Conservation (phyloP, 2,888 invertebrate species). For the Anagyrus pseudococci region DNA sequence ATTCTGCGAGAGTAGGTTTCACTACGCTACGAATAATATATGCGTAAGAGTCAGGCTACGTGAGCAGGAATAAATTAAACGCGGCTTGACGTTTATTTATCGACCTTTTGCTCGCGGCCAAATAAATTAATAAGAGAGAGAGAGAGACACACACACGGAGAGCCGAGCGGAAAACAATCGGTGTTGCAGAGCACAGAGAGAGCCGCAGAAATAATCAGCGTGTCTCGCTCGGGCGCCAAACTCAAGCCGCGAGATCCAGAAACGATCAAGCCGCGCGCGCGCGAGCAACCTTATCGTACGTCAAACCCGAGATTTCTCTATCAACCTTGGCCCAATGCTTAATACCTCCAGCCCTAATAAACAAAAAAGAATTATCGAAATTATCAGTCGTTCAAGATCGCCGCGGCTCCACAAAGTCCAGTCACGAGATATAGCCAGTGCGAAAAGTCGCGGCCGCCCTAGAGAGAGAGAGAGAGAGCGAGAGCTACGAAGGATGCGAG, state of each 20-base stretch:
- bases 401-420: constrained; percentile 5
- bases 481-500: neutral
- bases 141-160: neutral
- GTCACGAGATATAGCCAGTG: constrained; percentile 21
- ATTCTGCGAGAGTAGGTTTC: too few relatives aligned
- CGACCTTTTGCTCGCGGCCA: too few relatives aligned
- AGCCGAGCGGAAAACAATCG: too few relatives aligned
- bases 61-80: too few relatives aligned
- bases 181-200: too few relatives aligned
- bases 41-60: too few relatives aligned
- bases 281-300: neutral
- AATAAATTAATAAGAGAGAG: neutral
- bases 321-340: constrained; percentile 4
- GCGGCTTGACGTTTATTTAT: too few relatives aligned
- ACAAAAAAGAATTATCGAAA: constrained; percentile 9
- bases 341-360: neutral
- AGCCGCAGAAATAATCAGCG: too few relatives aligned
- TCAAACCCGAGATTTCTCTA: constrained; percentile 19
- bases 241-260: too few relatives aligned
- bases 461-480: neutral
- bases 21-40: too few relatives aligned
- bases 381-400: constrained; percentile 26
- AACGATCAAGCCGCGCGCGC: too few relatives aligned
- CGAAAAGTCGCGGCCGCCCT: constrained; percentile 10
- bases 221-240: too few relatives aligned